Conservation (phyloP, 2,797 vertebrate species). For the Phoebastria nigripes region DNA sequence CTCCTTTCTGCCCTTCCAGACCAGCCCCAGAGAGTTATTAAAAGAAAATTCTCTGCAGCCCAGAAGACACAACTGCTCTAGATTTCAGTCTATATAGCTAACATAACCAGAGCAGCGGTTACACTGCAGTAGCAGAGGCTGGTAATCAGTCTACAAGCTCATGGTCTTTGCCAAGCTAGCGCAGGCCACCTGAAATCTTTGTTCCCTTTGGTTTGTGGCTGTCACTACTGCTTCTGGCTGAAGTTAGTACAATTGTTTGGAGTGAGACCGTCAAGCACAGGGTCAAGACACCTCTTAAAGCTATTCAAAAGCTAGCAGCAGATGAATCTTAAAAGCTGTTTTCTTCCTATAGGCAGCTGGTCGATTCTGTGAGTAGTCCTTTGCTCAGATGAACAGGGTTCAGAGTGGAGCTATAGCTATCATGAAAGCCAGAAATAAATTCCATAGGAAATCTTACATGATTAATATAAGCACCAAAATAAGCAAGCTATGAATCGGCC, state of each 20-base stretch:
- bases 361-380: background rate
- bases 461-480: background rate
- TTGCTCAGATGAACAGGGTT: background rate
- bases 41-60: background rate
- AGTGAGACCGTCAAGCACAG: too few species aligned
- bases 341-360: background rate
- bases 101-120: fast-evolving
- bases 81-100: fast-evolving
- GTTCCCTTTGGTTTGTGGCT: background rate
- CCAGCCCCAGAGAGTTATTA: background rate
- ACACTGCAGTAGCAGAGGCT: background rate
- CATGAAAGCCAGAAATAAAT: background rate
- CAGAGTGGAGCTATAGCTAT: background rate
- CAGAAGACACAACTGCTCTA: background rate
- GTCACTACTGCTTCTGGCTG: background rate
- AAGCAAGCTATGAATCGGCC: fast-evolving
- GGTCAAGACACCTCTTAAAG: background rate
- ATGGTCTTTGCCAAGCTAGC: background rate
- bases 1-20: background rate
- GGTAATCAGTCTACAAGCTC: background rate
- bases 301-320: background rate
- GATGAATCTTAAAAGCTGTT: background rate
- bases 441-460: fast-evolving
- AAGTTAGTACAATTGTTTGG: background rate
- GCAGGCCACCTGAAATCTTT: background rate